phyloP scores from a whole-genome alignment of 2,797 vertebrate genomes.

The Distichodus sexfasciatus region DNA sequence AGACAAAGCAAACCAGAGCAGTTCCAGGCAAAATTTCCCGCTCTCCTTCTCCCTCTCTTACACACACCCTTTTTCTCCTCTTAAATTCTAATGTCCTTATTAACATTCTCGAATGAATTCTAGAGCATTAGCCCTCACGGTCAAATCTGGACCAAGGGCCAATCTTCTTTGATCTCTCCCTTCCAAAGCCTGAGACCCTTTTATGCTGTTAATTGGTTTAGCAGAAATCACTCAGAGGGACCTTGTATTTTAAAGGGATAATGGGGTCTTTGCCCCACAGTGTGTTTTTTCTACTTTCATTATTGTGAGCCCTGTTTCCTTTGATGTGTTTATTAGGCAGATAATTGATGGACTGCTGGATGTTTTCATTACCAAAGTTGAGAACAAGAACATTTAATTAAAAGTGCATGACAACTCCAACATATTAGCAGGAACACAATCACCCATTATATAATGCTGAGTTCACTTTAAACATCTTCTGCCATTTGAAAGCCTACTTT shows the following conservation, averaged over 20 bases:
- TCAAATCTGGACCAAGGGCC: conserved; percentile 67
- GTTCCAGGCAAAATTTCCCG: no score
- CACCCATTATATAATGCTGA: not conserved
- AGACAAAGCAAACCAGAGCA: no score
- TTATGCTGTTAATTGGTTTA: conserved; percentile 67
- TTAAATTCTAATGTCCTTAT: conserved; percentile 45
- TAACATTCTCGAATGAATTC: conserved; percentile 57
- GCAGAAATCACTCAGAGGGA: conserved; percentile 58
- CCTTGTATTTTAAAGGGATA: conserved; percentile 56
- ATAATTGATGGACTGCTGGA: not conserved
- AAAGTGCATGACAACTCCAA: not conserved
- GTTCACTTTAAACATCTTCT: not conserved
- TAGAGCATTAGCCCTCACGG: conserved; percentile 58
- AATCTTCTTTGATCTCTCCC: conserved; percentile 63
- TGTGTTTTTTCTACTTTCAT: conserved; percentile 33
- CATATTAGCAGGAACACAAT: not conserved
- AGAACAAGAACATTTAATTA: not conserved
- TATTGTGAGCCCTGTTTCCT: not conserved
- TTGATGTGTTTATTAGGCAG: not conserved
- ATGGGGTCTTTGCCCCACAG: conserved; percentile 43
- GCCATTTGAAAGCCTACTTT: not conserved
- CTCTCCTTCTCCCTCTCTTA: conserved; percentile 8
- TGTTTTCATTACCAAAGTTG: not conserved
- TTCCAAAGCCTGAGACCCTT: conserved; percentile 66
- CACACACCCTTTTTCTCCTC: conserved; percentile 16